phyloP scores from a whole-genome alignment of 1,140 invertebrate species.

The Lordiphosa collinella region DNA sequence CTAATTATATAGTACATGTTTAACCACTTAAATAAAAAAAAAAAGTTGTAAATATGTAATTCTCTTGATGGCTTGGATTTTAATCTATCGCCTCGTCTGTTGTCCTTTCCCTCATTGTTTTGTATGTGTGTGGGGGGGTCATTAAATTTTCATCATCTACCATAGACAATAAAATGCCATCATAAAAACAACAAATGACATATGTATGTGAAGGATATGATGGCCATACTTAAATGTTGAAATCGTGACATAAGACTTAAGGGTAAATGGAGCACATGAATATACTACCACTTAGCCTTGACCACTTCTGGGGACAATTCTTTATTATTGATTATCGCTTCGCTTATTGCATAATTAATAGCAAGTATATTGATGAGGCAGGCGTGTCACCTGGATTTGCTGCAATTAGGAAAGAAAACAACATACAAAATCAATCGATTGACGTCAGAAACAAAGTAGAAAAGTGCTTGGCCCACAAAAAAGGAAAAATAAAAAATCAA shows the following conservation, averaged over 20 bases:
- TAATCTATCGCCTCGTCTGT: not conserved
- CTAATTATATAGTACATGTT: too few species aligned
- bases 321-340: conserved; percentile 8
- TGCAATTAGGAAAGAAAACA: conserved; percentile 37
- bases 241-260: not conserved
- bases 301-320: conserved; percentile 9
- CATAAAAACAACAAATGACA: conserved; percentile 55
- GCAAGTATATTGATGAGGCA: conserved; percentile 46
- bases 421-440: conserved; percentile 65
- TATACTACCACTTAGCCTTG: conserved; percentile 19
- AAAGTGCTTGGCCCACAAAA: conserved; percentile 25
- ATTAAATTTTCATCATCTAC: conserved; percentile 37
- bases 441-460: conserved; percentile 53
- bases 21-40: too few species aligned
- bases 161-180: conserved; percentile 53
- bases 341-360: conserved; percentile 71
- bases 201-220: conserved; percentile 48
- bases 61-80: not conserved
- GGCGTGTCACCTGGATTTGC: conserved; percentile 7
- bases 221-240: conserved; percentile 33
- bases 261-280: conserved; percentile 14
- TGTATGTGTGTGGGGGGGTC: conserved; percentile 1
- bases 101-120: not conserved
- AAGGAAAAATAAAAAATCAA: conserved; percentile 20
- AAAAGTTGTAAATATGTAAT: conserved; percentile 3